Percentiles rank a stretch among this genome's conserved stretches.
Evolutionary conservation across 2,113 vertebrate genomes (phyloP).

Genomic region (Forbesichthys papilliferus): DNA sequence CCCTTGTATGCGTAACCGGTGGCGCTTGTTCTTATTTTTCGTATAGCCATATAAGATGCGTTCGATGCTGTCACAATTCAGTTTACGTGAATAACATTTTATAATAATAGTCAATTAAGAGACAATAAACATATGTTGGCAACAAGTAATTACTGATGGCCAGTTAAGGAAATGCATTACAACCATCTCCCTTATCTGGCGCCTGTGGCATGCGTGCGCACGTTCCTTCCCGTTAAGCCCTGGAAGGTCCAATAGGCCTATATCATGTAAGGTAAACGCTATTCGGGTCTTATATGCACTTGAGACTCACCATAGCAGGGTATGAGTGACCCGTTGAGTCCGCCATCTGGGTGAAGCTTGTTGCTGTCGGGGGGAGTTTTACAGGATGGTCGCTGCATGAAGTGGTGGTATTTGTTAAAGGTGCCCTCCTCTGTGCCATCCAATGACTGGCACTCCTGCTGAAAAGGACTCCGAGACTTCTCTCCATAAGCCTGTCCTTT

Average conservation of each 20-base stretch:
- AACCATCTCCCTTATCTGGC: neutral
- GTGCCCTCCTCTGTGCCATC: slow-evolving; percentile 80
- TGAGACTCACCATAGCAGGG: slow-evolving; percentile 90
- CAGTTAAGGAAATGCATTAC: too few species aligned
- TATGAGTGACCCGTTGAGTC: slow-evolving; percentile 87
- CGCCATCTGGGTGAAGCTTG: slow-evolving; percentile 87
- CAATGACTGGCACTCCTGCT: slow-evolving; percentile 85
- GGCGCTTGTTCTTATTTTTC: too few species aligned
- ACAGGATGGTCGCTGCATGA: slow-evolving; percentile 88
- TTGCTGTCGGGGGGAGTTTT: slow-evolving; percentile 89
- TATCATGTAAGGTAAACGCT: neutral
- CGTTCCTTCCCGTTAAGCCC: slow-evolving; percentile 5
- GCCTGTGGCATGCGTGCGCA: too few species aligned
- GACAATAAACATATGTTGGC: too few species aligned
- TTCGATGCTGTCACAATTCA: too few species aligned
- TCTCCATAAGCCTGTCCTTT: slow-evolving; percentile 92
- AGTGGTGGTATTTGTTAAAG: slow-evolving; percentile 94
- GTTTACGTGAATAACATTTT: too few species aligned
- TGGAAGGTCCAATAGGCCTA: neutral
- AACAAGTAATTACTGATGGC: too few species aligned
- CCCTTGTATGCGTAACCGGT: too few species aligned
- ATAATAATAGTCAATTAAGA: too few species aligned
- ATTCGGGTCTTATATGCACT: too few species aligned
- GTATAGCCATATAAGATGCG: too few species aligned
- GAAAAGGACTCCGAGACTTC: slow-evolving; percentile 85